Evolutionary conservation across 2,888 invertebrate genomes (phyloP), one percentile per base, ranked within the genome.

Genomic region (Zaprionus bogoriensis): DNA sequence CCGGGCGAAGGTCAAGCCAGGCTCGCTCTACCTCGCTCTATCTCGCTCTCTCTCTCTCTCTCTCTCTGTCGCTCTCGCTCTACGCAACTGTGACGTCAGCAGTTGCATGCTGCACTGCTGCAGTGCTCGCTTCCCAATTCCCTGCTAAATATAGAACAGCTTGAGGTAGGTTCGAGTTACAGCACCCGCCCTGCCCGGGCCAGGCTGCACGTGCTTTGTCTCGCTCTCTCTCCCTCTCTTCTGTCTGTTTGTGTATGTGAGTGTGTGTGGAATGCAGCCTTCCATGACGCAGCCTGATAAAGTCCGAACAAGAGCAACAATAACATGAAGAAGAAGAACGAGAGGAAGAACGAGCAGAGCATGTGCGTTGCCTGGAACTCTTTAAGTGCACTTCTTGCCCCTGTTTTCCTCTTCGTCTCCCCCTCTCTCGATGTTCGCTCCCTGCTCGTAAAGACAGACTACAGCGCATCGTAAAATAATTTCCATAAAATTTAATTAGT

Each of bases 81-180:
- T 14, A n/a, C n/a, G n/a, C n/a, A n/a, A n/a, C n/a, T n/a, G 32
- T 36, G 32, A 36, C 32, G 32, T 36, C 17, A 36, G 1, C 17
- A 38, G 38, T 38, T 38, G 48, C 17, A 17, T 7, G 20, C 25
- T 46, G 46, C 51, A 36, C 7, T 45, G 48, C 7, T 23, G 58
- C 46, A 61, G 30, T 54, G 53, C 27, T 39, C 32, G 30, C 12
- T 42, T 51, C 9, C 22, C 55, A 41, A 30, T 36, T 25, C 32
- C 23, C 36, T 22, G 54, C 85, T 87, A 84, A 87, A 82, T 84
- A 84, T 84, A 87, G 87, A 87, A 82, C 67, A 71, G 60, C 78
- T 82, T 82, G 82, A 82, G 82, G 82, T 87, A 82, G 82, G 82
- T 82, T 82, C 75, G 45, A 72, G 71, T 76, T 72, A 66, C 74